Evolutionary conservation across 2,797 vertebrate genomes (phyloP).

Genomic region (Nyctalus aviator): DNA sequence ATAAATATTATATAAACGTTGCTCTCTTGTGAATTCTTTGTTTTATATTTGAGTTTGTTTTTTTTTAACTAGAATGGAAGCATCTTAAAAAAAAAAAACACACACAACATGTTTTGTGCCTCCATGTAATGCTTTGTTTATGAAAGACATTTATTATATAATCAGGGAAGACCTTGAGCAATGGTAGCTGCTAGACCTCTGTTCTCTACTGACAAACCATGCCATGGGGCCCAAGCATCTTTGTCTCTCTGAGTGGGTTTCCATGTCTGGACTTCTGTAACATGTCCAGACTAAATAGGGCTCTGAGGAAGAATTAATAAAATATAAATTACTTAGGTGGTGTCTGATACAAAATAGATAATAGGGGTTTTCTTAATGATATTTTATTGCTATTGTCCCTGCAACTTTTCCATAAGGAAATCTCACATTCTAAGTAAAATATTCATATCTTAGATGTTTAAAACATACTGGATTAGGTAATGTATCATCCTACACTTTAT

Average conservation of each 20-base stretch:
- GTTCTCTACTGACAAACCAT: background rate
- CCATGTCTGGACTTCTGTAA: background rate
- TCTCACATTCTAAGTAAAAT: background rate
- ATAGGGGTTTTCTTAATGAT: background rate
- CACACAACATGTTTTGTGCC: background rate
- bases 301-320: background rate
- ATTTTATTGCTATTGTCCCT: background rate
- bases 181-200: background rate
- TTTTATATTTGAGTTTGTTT: background rate
- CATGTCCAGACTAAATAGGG: background rate
- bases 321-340: background rate
- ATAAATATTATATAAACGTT: background rate
- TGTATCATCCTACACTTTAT: background rate
- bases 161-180: background rate
- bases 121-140: background rate
- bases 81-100: background rate
- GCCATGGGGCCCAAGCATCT: background rate
- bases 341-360: background rate
- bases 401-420: background rate
- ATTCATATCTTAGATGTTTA: background rate
- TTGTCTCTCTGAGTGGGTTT: background rate
- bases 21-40: background rate
- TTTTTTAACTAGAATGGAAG: constrained; percentile 19
- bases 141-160: background rate
- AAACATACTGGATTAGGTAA: background rate